Conservation (phyloP, 2,888 invertebrate genomes). For the Aphrophora alni region DNA sequence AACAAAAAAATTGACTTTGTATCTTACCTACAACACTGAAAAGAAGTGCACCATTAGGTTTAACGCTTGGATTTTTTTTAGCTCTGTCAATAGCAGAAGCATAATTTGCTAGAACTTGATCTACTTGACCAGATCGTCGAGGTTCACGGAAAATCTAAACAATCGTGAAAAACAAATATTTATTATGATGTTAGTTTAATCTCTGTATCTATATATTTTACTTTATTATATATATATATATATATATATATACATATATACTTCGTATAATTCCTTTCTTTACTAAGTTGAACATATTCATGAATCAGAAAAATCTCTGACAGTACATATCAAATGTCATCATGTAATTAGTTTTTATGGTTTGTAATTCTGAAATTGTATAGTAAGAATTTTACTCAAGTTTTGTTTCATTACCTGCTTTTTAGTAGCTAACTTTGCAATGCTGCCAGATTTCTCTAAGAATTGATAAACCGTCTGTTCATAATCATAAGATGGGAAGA, state of each 20-base stretch:
- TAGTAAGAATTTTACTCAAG: too few species aligned
- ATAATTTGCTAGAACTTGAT: conserved; percentile 74
- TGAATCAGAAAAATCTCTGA: too few species aligned
- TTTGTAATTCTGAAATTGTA: too few species aligned
- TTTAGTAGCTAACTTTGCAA: conserved; percentile 70
- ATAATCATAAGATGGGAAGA: conserved; percentile 93
- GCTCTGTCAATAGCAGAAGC: conserved; percentile 61
- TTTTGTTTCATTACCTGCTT: conserved; percentile 63
- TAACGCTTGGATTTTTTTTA: conserved; percentile 50
- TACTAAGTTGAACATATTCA: too few species aligned
- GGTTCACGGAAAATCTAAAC: conserved; percentile 78
- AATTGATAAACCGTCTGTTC: conserved; percentile 73
- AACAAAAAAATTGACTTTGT: neutral
- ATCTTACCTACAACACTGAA: conserved; percentile 87
- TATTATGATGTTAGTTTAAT: too few species aligned
- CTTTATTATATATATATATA: too few species aligned
- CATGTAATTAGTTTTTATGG: too few species aligned
- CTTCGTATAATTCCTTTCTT: too few species aligned
- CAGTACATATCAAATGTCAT: too few species aligned
- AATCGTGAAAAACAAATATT: too few species aligned
- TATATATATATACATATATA: too few species aligned
- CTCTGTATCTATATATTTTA: too few species aligned
- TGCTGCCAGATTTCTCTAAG: conserved; percentile 65
- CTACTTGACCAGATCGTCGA: conserved; percentile 72
- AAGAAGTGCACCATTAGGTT: conserved; percentile 75